Evolutionary conservation across 1,140 invertebrate species (phyloP).

Genomic region (Aphis gossypii): DNA sequence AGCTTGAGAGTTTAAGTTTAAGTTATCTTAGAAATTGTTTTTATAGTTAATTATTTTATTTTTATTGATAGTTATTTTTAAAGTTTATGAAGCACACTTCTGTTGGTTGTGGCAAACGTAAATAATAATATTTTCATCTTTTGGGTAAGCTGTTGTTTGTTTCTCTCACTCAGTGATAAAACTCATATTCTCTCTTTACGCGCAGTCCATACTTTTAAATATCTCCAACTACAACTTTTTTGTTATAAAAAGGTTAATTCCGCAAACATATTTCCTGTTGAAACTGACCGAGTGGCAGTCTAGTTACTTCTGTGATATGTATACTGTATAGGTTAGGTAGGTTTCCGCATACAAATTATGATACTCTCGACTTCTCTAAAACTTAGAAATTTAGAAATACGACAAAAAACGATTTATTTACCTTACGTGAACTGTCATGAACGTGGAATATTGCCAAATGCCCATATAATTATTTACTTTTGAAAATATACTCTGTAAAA

Average conservation of each 20-base stretch:
- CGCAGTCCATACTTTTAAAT: neutral
- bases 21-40: neutral
- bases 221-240: neutral
- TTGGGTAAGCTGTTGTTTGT: neutral
- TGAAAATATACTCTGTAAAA: neutral
- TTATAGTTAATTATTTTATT: neutral
- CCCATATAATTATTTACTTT: neutral
- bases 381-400: neutral
- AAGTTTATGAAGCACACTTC: neutral
- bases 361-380: neutral
- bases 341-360: neutral
- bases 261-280: neutral
- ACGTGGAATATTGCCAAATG: neutral
- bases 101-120: neutral
- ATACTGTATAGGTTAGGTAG: neutral
- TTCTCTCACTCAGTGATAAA: neutral
- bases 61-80: neutral
- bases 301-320: neutral
- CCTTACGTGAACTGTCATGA: neutral
- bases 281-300: neutral
- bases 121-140: neutral
- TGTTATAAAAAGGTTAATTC: neutral
- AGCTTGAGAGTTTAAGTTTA: neutral
- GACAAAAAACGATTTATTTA: slow-evolving; percentile 32
- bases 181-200: neutral